These are phyloP conservation scores for Sycophila sp. DNA, from an alignment of 1,140 invertebrate genomes.

Conservation along the genomic window DNA sequence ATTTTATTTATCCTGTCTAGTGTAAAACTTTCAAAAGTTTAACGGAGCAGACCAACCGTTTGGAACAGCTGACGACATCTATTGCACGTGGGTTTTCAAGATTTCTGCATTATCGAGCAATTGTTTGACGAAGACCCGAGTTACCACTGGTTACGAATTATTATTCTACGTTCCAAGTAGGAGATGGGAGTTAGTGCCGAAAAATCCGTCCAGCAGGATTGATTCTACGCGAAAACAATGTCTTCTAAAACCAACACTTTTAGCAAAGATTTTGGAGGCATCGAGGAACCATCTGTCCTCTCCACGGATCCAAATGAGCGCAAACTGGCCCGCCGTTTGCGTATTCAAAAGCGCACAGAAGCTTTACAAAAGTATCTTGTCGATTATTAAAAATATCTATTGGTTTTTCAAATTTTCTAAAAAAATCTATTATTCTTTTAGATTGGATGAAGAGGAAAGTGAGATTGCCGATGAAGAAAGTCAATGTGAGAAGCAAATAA, in stretches of 20 bases:
- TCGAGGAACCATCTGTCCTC: conserved; percentile 66
- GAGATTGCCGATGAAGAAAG: conserved; percentile 53
- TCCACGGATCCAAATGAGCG: conserved; percentile 71
- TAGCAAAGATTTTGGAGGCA: conserved; percentile 30
- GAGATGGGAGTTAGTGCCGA: no score
- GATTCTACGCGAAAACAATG: background rate
- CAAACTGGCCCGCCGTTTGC: conserved; percentile 70
- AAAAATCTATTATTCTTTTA: background rate
- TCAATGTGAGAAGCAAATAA: conserved; percentile 70
- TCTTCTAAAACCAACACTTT: background rate
- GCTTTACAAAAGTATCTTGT: conserved; percentile 67
- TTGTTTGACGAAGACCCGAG: background rate
- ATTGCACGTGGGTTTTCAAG: background rate
- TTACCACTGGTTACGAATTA: conserved; percentile 36
- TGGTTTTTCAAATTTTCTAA: background rate
- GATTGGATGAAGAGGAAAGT: background rate
- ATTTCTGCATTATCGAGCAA: conserved; percentile 5
- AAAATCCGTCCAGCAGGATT: no score
- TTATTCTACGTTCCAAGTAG: no score
- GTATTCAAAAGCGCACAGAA: conserved; percentile 71
- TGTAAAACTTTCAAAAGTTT: no score
- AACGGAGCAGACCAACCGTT: no score
- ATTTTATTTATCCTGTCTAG: no score
- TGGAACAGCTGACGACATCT: conserved; percentile 9
- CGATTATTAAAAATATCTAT: background rate